Evolutionary conservation across 30 jellyfish, hydroid and myxozoan species (phyloP), one percentile per base, ranked within the genome.

Genomic region (Aurelia sp.): DNA sequence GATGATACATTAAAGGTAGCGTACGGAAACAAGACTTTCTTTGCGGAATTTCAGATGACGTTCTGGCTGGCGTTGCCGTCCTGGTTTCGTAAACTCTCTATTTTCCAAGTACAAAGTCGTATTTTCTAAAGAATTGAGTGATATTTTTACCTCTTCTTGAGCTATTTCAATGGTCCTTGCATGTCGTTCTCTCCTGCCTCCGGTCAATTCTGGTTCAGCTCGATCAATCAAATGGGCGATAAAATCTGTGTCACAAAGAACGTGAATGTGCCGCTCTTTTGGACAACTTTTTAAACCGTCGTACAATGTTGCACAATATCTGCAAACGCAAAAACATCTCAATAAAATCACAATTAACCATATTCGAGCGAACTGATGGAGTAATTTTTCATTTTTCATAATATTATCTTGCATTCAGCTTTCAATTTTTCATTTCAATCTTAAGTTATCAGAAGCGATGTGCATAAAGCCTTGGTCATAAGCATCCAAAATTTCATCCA

Each of bases 221-320:
- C 98, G 81, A 9, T 97, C 98, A 22, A 93, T 93, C 31, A 93
- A 76, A 47, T 93, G 98, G 15, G 98, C 98, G 1, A 93, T 93
- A 74, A 81, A 93, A 74, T 93, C 98, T 4, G 98, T 93, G 48
- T 93, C 97, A 67, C 98, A 93, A 35, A 93, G 88, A 11, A 93
- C 98, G 64, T 93, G 98, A 7, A 93, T 75, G 76, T 93, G 98
- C 30, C 95, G 63, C 68, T 93, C 98, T 66, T 93, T 88, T 4
- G 98, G 98, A 67, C 98, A 93, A 87, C 98, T 93, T 65, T 88
- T 93, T 63, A 93, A 70, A 47, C 98, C 98, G 74, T 93, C 98
- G 60, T 93, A 93, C 61, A 93, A 58, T 13, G 94, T 81, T 10
- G 97, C 91, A 82, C 98, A 93, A 62, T 93, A 93, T 16, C 98